Base-by-base conservation (phyloP, 2,113 vertebrate genomes). In the Anolis carolinensis region DNA sequence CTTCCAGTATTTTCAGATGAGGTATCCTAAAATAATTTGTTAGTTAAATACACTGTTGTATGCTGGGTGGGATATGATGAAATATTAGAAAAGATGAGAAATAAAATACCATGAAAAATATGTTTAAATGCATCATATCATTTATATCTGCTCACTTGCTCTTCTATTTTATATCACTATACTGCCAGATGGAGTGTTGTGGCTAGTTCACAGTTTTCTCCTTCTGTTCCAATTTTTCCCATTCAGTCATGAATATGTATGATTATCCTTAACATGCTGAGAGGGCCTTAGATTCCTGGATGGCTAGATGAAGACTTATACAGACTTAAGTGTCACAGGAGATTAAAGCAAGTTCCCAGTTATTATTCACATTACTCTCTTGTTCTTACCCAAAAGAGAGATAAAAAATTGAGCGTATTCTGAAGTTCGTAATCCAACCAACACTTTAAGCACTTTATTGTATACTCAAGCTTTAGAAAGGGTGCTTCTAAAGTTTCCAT, bases 391-490 rank as follows among this genome's bases (percentile, higher is more conserved):
- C 92, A 94, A 89, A 96, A 90, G 84, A 94, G 82, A 91, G 95
- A 96, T 94, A 97, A 96, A 96, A 97, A 97, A 98, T 97, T 93
- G 97, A 97, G 97, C 97, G 96, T 96, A 95, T 95, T 96, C 95
- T 93, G 88, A 95, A 96, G 96, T 93, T 95, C 93, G 96, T 98
- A 97, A 98, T 97, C 97, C 97, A 89, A 93, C 95, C 95, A 95
- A 95, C 96, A 95, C 95, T 97, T 94, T 93, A 95, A 95, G 96
- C 94, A 94, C 95, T 95, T 95, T 86, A 95, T 96, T 97, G 97
- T 97, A 88, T 73, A 92, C 89, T 92, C 87, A 93, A 59, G 94
- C 94, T 95, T 95, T 92, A 92, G 94, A 96, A 92, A 96, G 91
- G 85, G 92, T 86, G 94, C 95, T 95, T 97, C 94, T 94, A 77